These are phyloP conservation scores for Rhopalosiphum padi DNA, from an alignment of 1,140 invertebrate species.

Conservation along the genomic window DNA sequence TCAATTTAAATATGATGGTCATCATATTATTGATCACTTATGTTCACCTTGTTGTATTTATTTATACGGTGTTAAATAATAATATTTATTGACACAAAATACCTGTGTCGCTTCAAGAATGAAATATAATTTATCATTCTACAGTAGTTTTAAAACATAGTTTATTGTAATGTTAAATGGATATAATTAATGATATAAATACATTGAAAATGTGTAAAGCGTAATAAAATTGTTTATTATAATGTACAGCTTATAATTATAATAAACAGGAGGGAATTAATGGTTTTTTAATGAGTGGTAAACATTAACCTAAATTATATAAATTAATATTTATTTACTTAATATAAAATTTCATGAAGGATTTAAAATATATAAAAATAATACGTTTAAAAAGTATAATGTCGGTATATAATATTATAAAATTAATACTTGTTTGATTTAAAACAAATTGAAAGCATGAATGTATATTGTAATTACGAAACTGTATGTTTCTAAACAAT, in stretches of 20 bases:
- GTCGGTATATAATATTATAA: too few relatives aligned
- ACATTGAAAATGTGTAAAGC: background rate
- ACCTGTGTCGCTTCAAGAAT: background rate
- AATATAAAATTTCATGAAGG: background rate
- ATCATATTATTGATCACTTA: background rate
- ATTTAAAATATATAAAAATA: background rate
- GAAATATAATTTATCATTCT: conserved; percentile 18
- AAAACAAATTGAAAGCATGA: background rate
- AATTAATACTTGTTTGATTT: background rate
- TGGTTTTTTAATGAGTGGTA: conserved; percentile 1
- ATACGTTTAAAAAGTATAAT: background rate
- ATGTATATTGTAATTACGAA: background rate
- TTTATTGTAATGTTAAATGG: background rate
- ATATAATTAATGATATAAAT: conserved; percentile 32
- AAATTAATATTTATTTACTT: background rate
- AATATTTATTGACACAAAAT: background rate
- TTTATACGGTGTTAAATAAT: background rate
- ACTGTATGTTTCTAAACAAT: background rate
- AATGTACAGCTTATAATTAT: background rate
- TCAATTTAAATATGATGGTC: conserved; percentile 21
- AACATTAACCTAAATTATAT: background rate
- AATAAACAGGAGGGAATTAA: background rate
- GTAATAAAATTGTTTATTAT: background rate
- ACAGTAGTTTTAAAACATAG: background rate
- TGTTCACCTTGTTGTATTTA: background rate